Evolutionary conservation across 2,113 vertebrate species (phyloP).

Genomic region (Cryptotis parvus): DNA sequence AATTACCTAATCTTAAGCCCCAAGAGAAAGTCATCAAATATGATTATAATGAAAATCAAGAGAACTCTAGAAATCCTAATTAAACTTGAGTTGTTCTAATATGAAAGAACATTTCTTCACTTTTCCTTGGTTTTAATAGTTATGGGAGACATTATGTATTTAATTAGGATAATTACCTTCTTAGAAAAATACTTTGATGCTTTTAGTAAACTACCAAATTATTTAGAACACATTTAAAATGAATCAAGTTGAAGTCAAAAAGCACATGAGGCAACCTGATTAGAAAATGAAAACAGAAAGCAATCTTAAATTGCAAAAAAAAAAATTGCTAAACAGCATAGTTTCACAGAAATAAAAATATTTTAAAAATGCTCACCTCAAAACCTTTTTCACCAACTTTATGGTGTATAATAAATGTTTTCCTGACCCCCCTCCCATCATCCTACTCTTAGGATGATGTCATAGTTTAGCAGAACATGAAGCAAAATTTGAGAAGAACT

Average conservation of each 20-base stretch:
- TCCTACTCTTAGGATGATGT: background rate
- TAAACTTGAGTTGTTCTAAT: conserved; percentile 32
- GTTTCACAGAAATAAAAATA: background rate
- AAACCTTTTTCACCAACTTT: background rate
- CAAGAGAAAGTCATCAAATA: conserved; percentile 27
- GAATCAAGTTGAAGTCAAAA: background rate
- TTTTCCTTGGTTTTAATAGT: background rate
- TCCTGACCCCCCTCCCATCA: background rate
- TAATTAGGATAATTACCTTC: background rate
- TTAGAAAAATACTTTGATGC: conserved; percentile 23
- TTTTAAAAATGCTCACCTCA: background rate
- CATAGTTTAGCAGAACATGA: background rate
- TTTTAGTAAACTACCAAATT: conserved; percentile 18
- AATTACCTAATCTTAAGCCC: background rate
- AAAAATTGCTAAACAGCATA: background rate
- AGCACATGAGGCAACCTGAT: background rate
- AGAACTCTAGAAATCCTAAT: conserved; percentile 38
- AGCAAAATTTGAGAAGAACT: conserved; percentile 13
- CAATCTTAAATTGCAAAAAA: background rate
- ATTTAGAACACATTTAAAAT: conserved; percentile 13
- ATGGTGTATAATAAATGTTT: background rate
- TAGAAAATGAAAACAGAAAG: background rate
- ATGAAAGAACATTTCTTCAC: background rate
- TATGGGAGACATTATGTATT: background rate
- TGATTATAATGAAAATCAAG: background rate